phyloP scores from a whole-genome alignment of 2,888 invertebrate genomes.

The Cheiracanthium punctorium region DNA sequence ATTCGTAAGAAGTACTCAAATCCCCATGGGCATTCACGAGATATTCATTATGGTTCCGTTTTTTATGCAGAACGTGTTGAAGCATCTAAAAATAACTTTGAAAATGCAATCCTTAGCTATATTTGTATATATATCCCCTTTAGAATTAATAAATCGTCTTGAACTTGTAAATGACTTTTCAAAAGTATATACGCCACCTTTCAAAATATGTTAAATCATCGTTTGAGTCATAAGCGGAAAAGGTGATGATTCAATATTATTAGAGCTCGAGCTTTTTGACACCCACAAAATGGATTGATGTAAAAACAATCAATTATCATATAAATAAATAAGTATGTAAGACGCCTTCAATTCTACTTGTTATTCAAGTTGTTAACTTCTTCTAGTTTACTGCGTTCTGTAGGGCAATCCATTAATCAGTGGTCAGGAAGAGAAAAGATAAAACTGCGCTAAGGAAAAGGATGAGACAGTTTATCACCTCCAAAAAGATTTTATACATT shows the following conservation, averaged over 20 bases:
- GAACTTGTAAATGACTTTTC: no score
- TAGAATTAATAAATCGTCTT: no score
- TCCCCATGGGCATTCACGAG: no score
- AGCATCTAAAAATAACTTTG: no score
- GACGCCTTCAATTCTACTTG: background rate
- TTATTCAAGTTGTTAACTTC: background rate
- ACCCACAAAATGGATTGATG: conserved; percentile 13
- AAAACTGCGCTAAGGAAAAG: background rate
- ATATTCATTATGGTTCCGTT: no score
- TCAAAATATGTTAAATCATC: background rate
- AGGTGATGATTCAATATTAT: background rate
- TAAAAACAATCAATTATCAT: conserved; percentile 10
- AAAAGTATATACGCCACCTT: no score
- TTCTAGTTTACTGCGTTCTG: background rate
- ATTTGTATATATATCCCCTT: no score
- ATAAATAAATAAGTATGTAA: background rate
- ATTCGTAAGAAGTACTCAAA: no score
- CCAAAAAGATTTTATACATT: background rate
- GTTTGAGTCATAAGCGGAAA: background rate
- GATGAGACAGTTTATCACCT: background rate
- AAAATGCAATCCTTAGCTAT: no score
- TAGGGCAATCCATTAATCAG: background rate
- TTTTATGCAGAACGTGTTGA: no score
- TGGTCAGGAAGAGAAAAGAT: background rate
- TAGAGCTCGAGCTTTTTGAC: background rate